Base-by-base conservation (phyloP, 1,140 invertebrate genomes). In the Protaetia brevitarsis region DNA sequence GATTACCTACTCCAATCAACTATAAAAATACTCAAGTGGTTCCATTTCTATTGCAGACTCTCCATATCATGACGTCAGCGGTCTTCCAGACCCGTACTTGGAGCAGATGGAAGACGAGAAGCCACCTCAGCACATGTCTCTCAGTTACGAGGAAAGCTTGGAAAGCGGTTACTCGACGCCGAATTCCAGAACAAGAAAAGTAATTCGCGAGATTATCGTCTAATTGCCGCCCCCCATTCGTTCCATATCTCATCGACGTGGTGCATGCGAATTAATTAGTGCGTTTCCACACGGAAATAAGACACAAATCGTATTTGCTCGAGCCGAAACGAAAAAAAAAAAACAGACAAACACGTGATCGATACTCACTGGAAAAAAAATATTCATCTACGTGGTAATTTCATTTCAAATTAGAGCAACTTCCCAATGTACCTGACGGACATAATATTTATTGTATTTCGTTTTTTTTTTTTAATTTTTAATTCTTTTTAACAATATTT, bases 141-240 rank as follows among this genome's bases (percentile, higher is more conserved):
- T 95, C 64, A 91, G 91, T 74, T 95, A 94, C 79, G 94, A 96
- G 80, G 93, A 95, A 79, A 93, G 90, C 68, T 84, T 95, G 10
- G 93, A 96, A 79, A 94, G 92, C 57, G 94, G 93, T 6, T 96
- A 95, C 79, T 95, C 93, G 37, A 95, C 93, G 64, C 94, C 93
- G 36, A 96, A 95, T 82, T 93, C 92, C 69, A 87, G 93, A 74
- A 91, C 90, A 71, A 85, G 93, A 63, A 82, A 94, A 76, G 93
- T 96, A 76, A 96, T 96, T 74, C 86, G 94, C 66, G 94, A 96
- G 80, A 96, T 96, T 78, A 96, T 96, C 79, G 94, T 97, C 76
- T 97, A 88, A 91, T 64, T 11, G 26, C 41, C 2, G n/a, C 41
- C 6, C 16, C 41, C n/a, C 3, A 51, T 51, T 51, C 41, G 41